A percentile compares a stretch with the other conserved stretches of the same genome.
Evolutionary conservation across 1,140 invertebrate species (phyloP).

Genomic region (Pentalonia nigronervosa): DNA sequence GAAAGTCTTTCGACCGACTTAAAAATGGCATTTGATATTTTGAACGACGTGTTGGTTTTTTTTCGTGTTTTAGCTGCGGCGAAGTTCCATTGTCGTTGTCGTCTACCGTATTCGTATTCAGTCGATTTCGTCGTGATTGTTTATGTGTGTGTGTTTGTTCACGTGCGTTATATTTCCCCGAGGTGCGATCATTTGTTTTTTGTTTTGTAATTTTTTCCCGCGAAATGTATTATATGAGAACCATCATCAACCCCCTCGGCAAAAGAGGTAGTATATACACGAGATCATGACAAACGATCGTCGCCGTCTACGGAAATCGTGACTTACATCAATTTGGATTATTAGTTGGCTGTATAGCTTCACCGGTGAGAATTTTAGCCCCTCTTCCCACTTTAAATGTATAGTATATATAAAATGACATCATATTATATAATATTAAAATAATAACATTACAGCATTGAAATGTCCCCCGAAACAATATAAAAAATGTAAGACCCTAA

Average conservation of each 20-base stretch:
- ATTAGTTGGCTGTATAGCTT: not conserved
- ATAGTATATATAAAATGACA: not conserved
- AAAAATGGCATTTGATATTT: not conserved
- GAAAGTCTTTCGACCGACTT: not conserved
- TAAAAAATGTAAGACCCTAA: not conserved
- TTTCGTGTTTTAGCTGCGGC: not conserved
- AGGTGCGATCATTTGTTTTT: constrained; percentile 35
- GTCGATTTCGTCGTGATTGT: not conserved
- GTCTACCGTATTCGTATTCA: not conserved
- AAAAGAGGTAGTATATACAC: not conserved
- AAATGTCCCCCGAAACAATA: too few species aligned
- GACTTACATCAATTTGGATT: not conserved
- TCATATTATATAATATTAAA: too few species aligned
- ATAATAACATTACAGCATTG: too few species aligned
- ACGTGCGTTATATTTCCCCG: not conserved
- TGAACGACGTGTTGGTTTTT: not conserved
- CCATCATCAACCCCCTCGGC: not conserved
- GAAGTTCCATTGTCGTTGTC: not conserved
- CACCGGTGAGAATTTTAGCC: not conserved
- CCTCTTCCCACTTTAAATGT: not conserved
- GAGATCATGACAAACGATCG: constrained; percentile 2
- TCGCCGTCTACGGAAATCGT: not conserved
- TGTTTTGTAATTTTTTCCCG: not conserved
- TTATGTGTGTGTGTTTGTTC: not conserved
- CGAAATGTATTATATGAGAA: constrained; percentile 21